Evolutionary conservation across 1,140 invertebrate species (phyloP).

Genomic region (Pachyrhynchus sulphureomaculatus): DNA sequence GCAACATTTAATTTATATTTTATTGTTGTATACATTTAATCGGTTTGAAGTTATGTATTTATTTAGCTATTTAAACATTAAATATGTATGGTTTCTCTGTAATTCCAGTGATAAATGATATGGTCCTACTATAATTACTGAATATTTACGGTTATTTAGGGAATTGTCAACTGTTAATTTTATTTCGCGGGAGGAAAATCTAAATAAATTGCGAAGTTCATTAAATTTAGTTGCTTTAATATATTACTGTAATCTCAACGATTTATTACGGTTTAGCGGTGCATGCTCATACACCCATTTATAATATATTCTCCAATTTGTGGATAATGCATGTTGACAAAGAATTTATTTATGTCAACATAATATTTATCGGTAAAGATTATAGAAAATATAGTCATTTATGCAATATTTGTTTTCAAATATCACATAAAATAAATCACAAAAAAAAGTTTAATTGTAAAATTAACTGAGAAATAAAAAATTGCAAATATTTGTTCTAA

Average conservation of each 20-base stretch:
- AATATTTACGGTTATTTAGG: slow-evolving; percentile 20
- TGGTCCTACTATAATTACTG: slow-evolving; percentile 8
- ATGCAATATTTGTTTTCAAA: too few species aligned
- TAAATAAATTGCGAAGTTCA: slow-evolving; percentile 22
- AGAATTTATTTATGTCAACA: slow-evolving; percentile 7
- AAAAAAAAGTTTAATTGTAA: too few species aligned
- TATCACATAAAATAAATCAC: too few species aligned
- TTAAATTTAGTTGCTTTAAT: slow-evolving; percentile 21
- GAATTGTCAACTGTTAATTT: slow-evolving; percentile 18
- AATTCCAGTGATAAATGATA: slow-evolving; percentile 12
- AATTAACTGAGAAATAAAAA: too few species aligned
- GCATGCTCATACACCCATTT: slow-evolving; percentile 14
- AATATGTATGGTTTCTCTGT: slow-evolving; percentile 8
- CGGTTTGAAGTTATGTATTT: too few species aligned
- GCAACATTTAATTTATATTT: too few species aligned
- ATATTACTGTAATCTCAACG: slow-evolving; percentile 15
- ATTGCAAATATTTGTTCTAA: too few species aligned
- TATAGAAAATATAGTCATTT: too few species aligned
- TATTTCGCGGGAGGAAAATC: slow-evolving; percentile 5
- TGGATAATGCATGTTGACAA: slow-evolving; percentile 3
- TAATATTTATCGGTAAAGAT: background rate
- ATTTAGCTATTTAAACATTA: too few species aligned
- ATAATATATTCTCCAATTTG: slow-evolving; percentile 9
- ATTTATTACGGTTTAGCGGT: slow-evolving; percentile 22
- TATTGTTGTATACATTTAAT: too few species aligned